Base-by-base conservation (phyloP, 1,140 invertebrate genomes). In the Periplaneta americana region DNA sequence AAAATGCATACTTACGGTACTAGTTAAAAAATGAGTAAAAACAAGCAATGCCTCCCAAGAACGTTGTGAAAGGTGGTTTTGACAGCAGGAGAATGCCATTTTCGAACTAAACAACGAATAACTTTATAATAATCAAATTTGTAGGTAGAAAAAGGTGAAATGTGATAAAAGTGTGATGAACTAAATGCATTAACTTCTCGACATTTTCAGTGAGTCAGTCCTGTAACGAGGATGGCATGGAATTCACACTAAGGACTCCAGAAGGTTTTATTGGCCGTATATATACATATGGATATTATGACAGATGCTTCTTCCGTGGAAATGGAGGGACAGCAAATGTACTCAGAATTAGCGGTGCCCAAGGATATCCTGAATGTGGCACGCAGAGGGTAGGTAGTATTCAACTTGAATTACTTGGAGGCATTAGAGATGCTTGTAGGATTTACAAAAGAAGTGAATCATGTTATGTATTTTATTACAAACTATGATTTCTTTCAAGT, bases 171-270 rank as follows among this genome's bases (percentile, higher is more conserved):
- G n/a, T n/a, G n/a, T n/a, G n/a, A n/a, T n/a, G n/a, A n/a, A n/a
- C n/a, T n/a, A n/a, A n/a, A n/a, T n/a, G n/a, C n/a, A n/a, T 66
- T 66, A n/a, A 18, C 57, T 17, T 66, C 57, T 18, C 57, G 1
- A 66, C 13, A n/a, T 22, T 74, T 75, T 11, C 85, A 97, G 96
- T 98, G 37, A 95, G 94, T 80, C 96, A 98, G 92, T 93, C 95
- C 1, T 98, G 96, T 87, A 97, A 95, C 85, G 95, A 97, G 88
- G 96, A 97, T 87, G 96, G 96, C 0, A 98, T 98, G 96, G 96
- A 97, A 87, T 97, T 98, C 85, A 97, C 95, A 3, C 88, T 98
- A 28, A 90, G 94, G 77, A 96, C 96, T 2, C 95, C 95, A 1
- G 96, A 97, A 90, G 95, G 95, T 39, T 98, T 98, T 86, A 92